Percentiles rank a stretch among this genome's conserved stretches.
Conservation (phyloP, 2,888 invertebrate genomes). For the Agrochola lota region DNA sequence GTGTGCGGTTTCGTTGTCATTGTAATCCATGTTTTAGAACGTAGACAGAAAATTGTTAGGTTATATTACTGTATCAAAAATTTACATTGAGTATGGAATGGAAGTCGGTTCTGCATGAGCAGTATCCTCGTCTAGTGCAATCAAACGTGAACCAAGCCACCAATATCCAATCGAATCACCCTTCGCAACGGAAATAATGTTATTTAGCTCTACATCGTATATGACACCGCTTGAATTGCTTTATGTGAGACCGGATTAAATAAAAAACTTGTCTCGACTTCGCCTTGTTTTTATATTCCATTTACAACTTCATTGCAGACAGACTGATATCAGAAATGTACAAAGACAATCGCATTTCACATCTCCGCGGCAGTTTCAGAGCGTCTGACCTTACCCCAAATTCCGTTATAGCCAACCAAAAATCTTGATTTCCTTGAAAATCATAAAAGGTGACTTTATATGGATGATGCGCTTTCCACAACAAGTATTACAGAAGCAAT, state of each 20-base stretch:
- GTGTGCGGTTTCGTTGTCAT: constrained; percentile 58
- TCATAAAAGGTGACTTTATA: constrained; percentile 50
- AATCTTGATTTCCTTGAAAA: constrained; percentile 67
- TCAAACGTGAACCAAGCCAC: constrained; percentile 84
- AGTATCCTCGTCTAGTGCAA: constrained; percentile 83
- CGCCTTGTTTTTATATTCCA: constrained; percentile 27
- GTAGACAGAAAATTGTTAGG: constrained; percentile 38
- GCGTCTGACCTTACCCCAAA: constrained; percentile 66
- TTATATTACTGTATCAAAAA: constrained; percentile 59
- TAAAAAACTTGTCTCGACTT: constrained; percentile 37
- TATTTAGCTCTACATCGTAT: constrained; percentile 61
- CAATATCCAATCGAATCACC: constrained; percentile 79
- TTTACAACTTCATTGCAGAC: constrained; percentile 27
- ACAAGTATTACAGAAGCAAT: constrained; percentile 18
- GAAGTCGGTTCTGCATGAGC: constrained; percentile 81
- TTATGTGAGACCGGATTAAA: constrained; percentile 51
- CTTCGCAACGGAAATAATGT: constrained; percentile 78
- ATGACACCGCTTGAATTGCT: constrained; percentile 68
- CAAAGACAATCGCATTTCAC: constrained; percentile 51
- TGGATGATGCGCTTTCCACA: constrained; percentile 51
- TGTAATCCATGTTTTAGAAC: constrained; percentile 53
- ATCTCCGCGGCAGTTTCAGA: constrained; percentile 41
- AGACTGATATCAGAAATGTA: constrained; percentile 26
- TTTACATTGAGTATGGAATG: constrained; percentile 61
- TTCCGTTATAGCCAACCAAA: constrained; percentile 51